Percentiles rank a stretch among this genome's conserved stretches.
Conservation (phyloP, 2,113 vertebrate genomes). For the Phainopepla nitens region DNA sequence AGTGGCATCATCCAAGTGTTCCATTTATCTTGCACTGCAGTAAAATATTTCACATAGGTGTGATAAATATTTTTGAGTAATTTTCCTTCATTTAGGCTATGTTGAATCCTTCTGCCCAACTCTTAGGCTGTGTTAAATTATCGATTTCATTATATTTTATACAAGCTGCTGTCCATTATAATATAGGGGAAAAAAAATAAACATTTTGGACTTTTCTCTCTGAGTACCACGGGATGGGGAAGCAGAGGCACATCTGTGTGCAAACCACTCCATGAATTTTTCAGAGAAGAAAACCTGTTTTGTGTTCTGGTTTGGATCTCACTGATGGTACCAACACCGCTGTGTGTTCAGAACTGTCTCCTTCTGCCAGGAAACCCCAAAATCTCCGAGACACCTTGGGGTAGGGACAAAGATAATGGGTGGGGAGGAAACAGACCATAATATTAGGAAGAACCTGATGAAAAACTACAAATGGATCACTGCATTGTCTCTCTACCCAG, state of each 20-base stretch:
- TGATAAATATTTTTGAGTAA: not conserved
- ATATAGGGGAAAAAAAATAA: not conserved
- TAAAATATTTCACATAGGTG: not conserved
- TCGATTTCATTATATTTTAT: not conserved
- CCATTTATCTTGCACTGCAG: not conserved
- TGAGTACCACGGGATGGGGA: not conserved
- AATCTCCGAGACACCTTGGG: not conserved
- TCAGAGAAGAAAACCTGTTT: not conserved
- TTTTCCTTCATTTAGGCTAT: not conserved
- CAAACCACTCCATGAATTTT: not conserved
- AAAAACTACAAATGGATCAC: not conserved
- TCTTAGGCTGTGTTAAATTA: not conserved
- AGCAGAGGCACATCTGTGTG: not conserved
- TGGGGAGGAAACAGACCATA: not conserved
- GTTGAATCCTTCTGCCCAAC: not conserved
- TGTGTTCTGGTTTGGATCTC: not conserved
- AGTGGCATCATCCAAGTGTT: not conserved
- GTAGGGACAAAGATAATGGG: not conserved
- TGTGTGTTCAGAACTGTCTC: not conserved
- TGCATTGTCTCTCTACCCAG: not conserved
- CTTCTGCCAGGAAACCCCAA: not conserved
- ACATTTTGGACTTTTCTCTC: not conserved
- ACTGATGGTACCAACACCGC: rapidly evolving
- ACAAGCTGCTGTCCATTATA: not conserved
- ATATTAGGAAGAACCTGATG: not conserved